phyloP scores from a whole-genome alignment of 2,797 vertebrate species.

The Microhierax caerulescens region DNA sequence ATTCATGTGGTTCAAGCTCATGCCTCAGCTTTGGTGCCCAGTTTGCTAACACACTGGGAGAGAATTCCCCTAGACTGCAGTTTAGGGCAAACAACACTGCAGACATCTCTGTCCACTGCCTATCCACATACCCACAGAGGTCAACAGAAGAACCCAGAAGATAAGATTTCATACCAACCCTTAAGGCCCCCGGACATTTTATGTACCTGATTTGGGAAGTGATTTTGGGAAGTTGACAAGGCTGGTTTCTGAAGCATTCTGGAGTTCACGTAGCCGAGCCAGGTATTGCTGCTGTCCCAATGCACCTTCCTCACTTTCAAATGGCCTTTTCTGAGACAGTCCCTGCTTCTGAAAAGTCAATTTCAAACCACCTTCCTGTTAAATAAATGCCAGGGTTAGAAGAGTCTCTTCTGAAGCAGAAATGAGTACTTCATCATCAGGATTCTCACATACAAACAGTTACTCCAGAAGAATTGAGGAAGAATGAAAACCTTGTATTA shows the following conservation, averaged over 20 bases:
- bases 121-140: accelerated
- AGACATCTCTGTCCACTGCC: not conserved
- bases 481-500: not conserved
- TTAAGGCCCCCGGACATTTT: not conserved
- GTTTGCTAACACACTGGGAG: not conserved
- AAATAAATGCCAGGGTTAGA: constrained; percentile 68
- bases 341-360: constrained; percentile 99
- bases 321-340: constrained; percentile 88
- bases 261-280: constrained; percentile 91
- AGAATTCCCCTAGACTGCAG: not conserved
- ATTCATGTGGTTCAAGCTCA: not conserved
- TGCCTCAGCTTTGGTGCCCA: not conserved
- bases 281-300: constrained; percentile 94
- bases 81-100: not conserved
- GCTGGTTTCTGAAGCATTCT: constrained; percentile 90
- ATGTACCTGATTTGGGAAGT: constrained; percentile 81
- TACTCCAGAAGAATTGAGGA: constrained; percentile 9
- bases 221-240: constrained; percentile 90
- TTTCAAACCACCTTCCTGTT: constrained; percentile 97
- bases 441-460: not conserved
- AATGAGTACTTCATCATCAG: constrained; percentile 8
- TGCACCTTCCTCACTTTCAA: constrained; percentile 87
- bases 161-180: not conserved
- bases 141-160: not conserved
- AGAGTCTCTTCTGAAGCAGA: constrained; percentile 45